Base-by-base conservation (phyloP, 2,888 invertebrate species). In the Ischnus inquisitorius region DNA sequence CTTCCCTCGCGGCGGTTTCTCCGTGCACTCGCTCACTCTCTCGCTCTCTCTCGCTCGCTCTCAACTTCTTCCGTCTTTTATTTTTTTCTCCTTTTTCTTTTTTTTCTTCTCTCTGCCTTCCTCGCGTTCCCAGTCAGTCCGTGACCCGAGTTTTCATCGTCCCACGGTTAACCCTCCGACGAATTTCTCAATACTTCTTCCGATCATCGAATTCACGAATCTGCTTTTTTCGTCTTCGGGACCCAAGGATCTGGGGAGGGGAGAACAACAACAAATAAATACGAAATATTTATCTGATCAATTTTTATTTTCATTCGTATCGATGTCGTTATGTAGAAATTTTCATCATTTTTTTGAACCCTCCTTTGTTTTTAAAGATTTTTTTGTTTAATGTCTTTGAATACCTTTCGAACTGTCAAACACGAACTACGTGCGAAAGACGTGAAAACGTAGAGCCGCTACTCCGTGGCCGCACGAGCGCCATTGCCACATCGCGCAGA, bases 401-500 rank as follows among this genome's bases (percentile, higher is more conserved):
- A 60, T 60, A 25, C 14, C 14, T 60, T 60, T 3, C 28, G 60
- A 60, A 4, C 88, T 87, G 87, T 87, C 89, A 87, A 83, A 83
- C 89, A 88, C 88, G 85, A 88, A 88, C 88, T 88, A 87, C 87
- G 85, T 85, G 82, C 81, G 86, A 88, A 88, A 76, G 71, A 80
- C 51, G 71, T 22, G 77, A 76, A 77, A 77, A 72, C 76, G 41
- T 79, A 83, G 89, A 89, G 80, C 87, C 83, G 88, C 88, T 88
- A 88, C 85, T 86, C 83, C 84, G 83, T 84, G 83, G 87, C 86
- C 87, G 87, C 85, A 90, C 88, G 88, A 86, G 90, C 92, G 90
- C 90, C 90, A 91, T 91, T 91, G 90, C 91, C 91, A 90, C 90
- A 89, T 91, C 88, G 86, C 88, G 84, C 84, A 87, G 87, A 85